Base-by-base conservation (phyloP, 2,888 invertebrate genomes). In the Norana najaformis region DNA sequence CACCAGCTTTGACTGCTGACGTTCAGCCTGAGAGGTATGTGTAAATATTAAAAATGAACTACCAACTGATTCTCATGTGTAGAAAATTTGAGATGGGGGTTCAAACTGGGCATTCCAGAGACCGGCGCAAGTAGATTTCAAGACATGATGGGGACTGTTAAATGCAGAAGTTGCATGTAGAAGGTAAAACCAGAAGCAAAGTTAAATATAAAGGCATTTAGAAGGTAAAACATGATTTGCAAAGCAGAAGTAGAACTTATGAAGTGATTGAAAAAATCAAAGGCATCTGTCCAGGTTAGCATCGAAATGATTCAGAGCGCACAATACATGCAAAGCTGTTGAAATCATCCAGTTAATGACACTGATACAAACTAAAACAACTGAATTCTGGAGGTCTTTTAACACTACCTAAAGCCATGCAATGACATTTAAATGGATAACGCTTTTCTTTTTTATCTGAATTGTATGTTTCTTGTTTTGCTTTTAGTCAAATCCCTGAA, bases 21-120 rank as follows among this genome's bases (percentile, higher is more conserved):
- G 85, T 85, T 36, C 85, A 85, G 85, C 20, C 85, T 20, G 85
- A 85, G 37, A 85, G 30, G 85, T 85, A 85, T 36, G 69, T 69
- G 69, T 69, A n/a, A 69, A n/a, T 69, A 8, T 11, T 69, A 69
- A 69, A n/a, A n/a, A 69, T 69, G 69, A 69, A 69, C 69, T 69
- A 69, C n/a, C n/a, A n/a, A n/a, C 30, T n/a, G 6, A 69, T 69
- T 69, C 30, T 69, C 69, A 69, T n/a, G 30, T 69, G 30, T 69
- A n/a, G 69, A 69, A 47, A 23, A 23, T 23, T 47, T 47, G 20
- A 47, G 20, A 47, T 47, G 47, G 47, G 14, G 47, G n/a, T 18
- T 47, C 23, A 47, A 47, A 47, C n/a, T 69, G 69, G 53, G 13
- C 69, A n/a, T 69, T 4, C 14, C 41, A 41, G 41, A 41, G 41